Evolutionary conservation across 37 sponge, comb jelly and placozoan genomes (phyloP), one percentile per base, ranked within the genome.

Genomic region (Chondrilla cf. caribensis): DNA sequence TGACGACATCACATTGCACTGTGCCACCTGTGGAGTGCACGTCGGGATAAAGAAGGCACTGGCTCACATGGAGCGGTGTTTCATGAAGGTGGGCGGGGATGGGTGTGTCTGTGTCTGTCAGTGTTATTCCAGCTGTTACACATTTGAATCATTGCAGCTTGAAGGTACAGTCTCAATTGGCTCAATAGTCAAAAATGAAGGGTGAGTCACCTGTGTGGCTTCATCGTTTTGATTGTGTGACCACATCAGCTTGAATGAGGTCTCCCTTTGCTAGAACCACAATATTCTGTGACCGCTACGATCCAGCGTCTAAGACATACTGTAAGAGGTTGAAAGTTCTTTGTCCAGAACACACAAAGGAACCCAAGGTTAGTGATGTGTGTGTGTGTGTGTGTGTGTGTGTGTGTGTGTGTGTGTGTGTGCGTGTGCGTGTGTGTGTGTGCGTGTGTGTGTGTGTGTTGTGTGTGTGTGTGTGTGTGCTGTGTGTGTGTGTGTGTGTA

Each of bases 311-410:
- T 38, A 82, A 90, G 33, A 91, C 97, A 5, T 97, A 97, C 87
- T 97, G 97, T 73, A 97, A 97, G 85, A 82, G 92, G 39, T 79
- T 97, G 59, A 64, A 85, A 32, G 92, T 97, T 0, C 82, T 97
- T 25, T 97, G 97, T 68, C 94, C 97, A 15, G 97, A 97, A 43
- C 97, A 97, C 89, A 97, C 94, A 58, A 97, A 97, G 79, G 97
- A 97, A 68, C 91, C 94, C 3, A 96, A 96, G 89, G 93, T 96
- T 62, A 24, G 55, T 70, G n/a, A 6, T 29, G 22, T 62, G 22
- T 18, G 29, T 38, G 70, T 47, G 51, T 47, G 51, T 47, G 51
- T 47, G 51, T 47, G 41, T 67, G 65, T 62, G n/a, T 51, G 51
- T 47, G 51, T 47, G 51, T 47, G 51, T 47, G 51, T 47, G 51